Evolutionary conservation across 2,888 invertebrate genomes (phyloP).

Genomic region (Drosophila neonasuta): DNA sequence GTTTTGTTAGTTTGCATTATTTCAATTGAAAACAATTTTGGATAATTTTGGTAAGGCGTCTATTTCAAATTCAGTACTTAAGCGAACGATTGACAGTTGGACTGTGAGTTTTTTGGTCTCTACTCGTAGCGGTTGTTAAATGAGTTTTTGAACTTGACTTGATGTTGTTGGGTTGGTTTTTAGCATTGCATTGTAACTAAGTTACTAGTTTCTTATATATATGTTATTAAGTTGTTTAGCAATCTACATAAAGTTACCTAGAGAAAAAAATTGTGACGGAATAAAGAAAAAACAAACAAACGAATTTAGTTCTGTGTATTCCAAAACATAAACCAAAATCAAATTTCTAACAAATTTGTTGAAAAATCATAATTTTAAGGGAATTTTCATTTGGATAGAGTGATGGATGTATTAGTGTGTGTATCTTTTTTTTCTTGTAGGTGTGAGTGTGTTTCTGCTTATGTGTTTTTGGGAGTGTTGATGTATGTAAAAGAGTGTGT

Average conservation of each 20-base stretch:
- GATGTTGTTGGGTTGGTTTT: conserved; percentile 43
- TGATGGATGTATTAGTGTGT: conserved; percentile 32
- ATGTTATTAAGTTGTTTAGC: conserved; percentile 56
- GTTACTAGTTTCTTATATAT: conserved; percentile 65
- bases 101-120: conserved; percentile 56
- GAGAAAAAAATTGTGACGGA: conserved; percentile 71
- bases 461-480: conserved; percentile 20
- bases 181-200: conserved; percentile 67
- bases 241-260: conserved; percentile 83
- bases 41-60: conserved; percentile 53
- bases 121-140: conserved; percentile 56
- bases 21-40: conserved; percentile 34
- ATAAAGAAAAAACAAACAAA: conserved; percentile 48
- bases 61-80: conserved; percentile 50
- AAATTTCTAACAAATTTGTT: conserved; percentile 21
- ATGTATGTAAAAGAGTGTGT: conserved; percentile 24
- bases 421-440: conserved; percentile 12
- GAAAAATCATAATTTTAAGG: conserved; percentile 37
- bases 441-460: conserved; percentile 28
- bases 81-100: conserved; percentile 68
- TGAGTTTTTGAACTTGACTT: conserved; percentile 45
- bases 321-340: conserved; percentile 43
- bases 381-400: conserved; percentile 20
- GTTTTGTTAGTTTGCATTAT: background rate
- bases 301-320: conserved; percentile 54